These are phyloP conservation scores for Tyrannus savana DNA, from an alignment of 2,113 vertebrate genomes.

Conservation along the genomic window DNA sequence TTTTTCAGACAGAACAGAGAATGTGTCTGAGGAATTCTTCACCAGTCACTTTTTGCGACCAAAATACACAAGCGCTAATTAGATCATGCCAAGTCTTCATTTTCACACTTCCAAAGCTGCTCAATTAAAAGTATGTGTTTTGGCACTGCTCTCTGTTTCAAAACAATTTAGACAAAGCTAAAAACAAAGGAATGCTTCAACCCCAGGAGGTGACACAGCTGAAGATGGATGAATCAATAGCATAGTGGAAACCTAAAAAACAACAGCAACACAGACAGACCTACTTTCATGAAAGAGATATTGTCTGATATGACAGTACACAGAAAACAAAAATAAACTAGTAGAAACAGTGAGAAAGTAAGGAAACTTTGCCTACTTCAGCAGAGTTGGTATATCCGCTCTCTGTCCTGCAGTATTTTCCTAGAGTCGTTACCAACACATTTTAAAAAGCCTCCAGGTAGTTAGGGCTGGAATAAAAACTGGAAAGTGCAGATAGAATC, in stretches of 20 bases:
- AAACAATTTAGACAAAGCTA: slow-evolving; percentile 39
- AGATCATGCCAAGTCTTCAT: slow-evolving; percentile 22
- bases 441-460: background rate
- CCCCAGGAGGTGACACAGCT: background rate
- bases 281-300: background rate
- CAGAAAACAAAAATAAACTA: slow-evolving; percentile 17
- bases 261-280: background rate
- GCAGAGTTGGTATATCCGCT: background rate
- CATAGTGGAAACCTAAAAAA: background rate
- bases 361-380: background rate
- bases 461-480: background rate
- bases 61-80: slow-evolving; percentile 60
- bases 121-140: slow-evolving; percentile 51
- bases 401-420: background rate
- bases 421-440: background rate
- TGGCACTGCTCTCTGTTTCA: slow-evolving; percentile 34
- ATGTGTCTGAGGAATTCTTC: background rate
- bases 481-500: background rate
- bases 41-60: background rate
- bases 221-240: slow-evolving; percentile 3
- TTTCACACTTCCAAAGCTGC: slow-evolving; percentile 52
- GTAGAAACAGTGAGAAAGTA: background rate
- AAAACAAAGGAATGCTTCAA: slow-evolving; percentile 39
- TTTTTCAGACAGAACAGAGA: slow-evolving; percentile 31
- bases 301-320: background rate